These are phyloP conservation scores for Brachionus angularis DNA, from an alignment of 1,140 invertebrate species.

Conservation along the genomic window DNA sequence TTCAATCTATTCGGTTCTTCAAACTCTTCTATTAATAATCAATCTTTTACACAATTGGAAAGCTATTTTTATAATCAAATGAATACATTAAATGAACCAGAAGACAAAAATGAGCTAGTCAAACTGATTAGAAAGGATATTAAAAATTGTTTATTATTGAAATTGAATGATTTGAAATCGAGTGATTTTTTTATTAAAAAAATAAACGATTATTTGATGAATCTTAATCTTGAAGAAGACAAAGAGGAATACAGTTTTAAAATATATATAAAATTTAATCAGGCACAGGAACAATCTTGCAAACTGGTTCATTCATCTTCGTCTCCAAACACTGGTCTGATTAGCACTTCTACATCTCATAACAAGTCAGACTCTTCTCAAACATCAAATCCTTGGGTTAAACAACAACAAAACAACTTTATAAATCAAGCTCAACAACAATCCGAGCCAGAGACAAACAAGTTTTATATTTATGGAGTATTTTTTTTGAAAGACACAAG, in stretches of 20 bases:
- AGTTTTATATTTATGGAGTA: constrained; percentile 27
- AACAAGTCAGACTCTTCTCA: background rate
- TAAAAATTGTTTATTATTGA: constrained; percentile 8
- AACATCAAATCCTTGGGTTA: constrained; percentile 14
- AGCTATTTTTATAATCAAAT: background rate
- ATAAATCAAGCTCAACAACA: constrained; percentile 24
- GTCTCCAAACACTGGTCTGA: too few species aligned
- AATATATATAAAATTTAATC: constrained; percentile 24
- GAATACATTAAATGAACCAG: background rate
- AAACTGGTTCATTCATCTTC: background rate
- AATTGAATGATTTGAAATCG: constrained; percentile 19
- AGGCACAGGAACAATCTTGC: background rate
- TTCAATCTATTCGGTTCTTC: constrained; percentile 9
- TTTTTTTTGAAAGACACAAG: background rate
- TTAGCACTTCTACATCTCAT: background rate
- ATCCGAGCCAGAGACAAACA: constrained; percentile 20
- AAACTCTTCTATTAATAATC: background rate
- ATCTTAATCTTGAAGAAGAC: background rate
- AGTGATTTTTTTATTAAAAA: constrained; percentile 4
- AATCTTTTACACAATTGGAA: background rate
- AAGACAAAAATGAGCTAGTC: too few species aligned
- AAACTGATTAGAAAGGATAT: background rate
- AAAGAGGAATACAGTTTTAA: constrained; percentile 3
- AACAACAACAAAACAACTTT: background rate
- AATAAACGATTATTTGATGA: constrained; percentile 13